Conservation (phyloP, 2,888 invertebrate species). For the Tenodera sinensis region DNA sequence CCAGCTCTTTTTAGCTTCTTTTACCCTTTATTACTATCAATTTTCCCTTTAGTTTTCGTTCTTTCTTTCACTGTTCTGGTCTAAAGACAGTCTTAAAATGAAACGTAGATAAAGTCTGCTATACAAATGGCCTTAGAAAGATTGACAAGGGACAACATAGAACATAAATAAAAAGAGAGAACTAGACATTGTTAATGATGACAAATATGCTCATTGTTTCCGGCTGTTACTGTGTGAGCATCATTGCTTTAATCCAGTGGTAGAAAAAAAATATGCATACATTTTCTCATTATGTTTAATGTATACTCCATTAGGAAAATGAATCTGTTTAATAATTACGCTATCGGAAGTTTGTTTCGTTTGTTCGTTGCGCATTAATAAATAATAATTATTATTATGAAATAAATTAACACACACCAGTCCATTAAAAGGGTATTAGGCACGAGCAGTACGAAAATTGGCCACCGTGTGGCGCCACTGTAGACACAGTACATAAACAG, state of each 20-base stretch:
- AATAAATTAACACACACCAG: neutral
- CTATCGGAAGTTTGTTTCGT: neutral
- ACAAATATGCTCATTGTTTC: neutral
- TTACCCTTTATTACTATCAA: neutral
- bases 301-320: neutral
- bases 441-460: neutral
- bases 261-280: neutral
- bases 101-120: too few relatives aligned
- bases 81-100: too few relatives aligned
- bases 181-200: neutral
- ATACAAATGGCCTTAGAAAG: too few relatives aligned
- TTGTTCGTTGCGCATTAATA: neutral
- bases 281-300: neutral
- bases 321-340: neutral
- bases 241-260: neutral
- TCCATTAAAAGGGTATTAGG: neutral
- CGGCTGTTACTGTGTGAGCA: neutral
- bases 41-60: neutral
- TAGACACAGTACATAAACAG: neutral
- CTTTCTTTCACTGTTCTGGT: neutral
- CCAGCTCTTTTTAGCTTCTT: too few relatives aligned
- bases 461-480: slow-evolving; percentile 5
- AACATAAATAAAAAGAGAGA: neutral
- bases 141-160: neutral
- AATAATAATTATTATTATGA: neutral